Base-by-base conservation (phyloP, 2,888 invertebrate genomes). In the Teleogryllus oceanicus region DNA sequence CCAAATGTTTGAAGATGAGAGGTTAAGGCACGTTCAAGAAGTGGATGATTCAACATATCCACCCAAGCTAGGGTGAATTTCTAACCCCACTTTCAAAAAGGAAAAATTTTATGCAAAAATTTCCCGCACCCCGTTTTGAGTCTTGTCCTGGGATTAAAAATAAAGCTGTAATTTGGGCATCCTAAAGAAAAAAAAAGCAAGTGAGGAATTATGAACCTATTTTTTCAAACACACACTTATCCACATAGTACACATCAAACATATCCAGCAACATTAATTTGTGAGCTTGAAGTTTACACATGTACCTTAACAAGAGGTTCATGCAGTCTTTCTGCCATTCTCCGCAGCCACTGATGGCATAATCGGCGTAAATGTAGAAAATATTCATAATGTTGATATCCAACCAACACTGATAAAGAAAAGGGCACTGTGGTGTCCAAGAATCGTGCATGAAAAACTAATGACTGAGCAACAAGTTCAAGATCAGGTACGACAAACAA, bases 1-100 rank as follows among this genome's bases (percentile, higher is more conserved):
- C 83, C 83, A 82, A 81, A 83, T 12, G 83, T 83, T 78, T 83
- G 83, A 13, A 83, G 78, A 78, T 83, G 83, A 13, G 83, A 83
- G 20, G 83, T 83, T 50, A 83, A 78, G 13, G 81, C 82, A 24
- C 81, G 80, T 21, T 81, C 83, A 20, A 83, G 50, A 11, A 81
- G 62, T 37, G 81, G 81, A 74, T 81, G 79, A 49, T 74, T 80
- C 18, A 83, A 62, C 49, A 82, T 51, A 49, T 78, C 76, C 16
- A 37, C 76, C 49, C 74, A 74, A 49, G 77, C 20, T 62, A n/a
- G 74, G 62, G 74, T 37, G 78, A 21, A 20, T 80, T 51, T 78
- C 78, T 78, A 80, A 24, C 21, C 81, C 80, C 77, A 82, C 50
- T 78, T 78, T 49, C 79, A 79, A 50, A 83, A 75, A 8, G 82